Base-by-base conservation (phyloP, 2,113 vertebrate genomes). In the Elephantulus edwardii region DNA sequence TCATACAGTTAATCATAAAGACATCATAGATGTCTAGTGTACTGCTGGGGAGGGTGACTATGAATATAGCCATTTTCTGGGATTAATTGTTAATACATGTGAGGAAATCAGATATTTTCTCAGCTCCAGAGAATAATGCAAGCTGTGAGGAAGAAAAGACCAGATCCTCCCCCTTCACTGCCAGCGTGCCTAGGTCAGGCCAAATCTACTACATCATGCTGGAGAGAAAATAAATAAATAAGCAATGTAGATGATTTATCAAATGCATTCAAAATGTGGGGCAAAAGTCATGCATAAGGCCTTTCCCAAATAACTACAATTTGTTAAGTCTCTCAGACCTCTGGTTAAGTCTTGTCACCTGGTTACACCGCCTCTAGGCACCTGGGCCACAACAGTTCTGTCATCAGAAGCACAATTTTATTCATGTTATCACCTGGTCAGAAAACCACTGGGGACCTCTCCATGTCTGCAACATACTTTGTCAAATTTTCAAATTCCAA, bases 191-290 rank as follows among this genome's bases (percentile, higher is more conserved):
- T 46, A 40, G 50, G 88, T 80, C 33, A 86, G 60, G 58, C 42
- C 52, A 75, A 93, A 88, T 86, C 7, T 52, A 80, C 56, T 62
- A 83, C 86, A 95, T 92, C 56, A 92, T 74, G 46, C 46, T 88
- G 70, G 88, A 85, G 22, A 83, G 6, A 89, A 81, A 90, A 46
- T 48, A 89, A n/a, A 83, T 38, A 64, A 86, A 30, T 80, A 76
- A 35, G 46, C 4, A 44, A 16, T 80, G 11, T 66, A 76, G 16
- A 86, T 83, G 78, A 86, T 52, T 87, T 54, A 35, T 14, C 89
- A 96, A 88, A 88, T 33, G 7, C 78, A 26, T 58, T 90, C 48
- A 77, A 89, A 70, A 22, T 8, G 82, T 85, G 35, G 42, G 54
- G 75, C 16, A 50, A 71, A 88, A 77, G 8, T 9, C 28, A 17